phyloP scores from a whole-genome alignment of 2,888 invertebrate genomes.

The Scaptodrosophila latifasciaeformis region DNA sequence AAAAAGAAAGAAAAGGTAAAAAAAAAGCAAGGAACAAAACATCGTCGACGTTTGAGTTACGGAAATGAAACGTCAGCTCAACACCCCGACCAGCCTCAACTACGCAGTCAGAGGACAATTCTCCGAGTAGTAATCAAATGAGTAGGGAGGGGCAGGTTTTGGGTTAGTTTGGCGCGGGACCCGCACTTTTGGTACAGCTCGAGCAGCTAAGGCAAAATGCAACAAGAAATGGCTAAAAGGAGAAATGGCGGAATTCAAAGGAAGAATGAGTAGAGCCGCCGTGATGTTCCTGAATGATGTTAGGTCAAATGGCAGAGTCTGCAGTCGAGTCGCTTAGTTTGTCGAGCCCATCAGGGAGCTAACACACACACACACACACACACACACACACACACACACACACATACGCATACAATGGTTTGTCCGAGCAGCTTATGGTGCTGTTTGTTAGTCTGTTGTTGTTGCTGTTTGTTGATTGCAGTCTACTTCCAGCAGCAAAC shows the following conservation, averaged over 20 bases:
- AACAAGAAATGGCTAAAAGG: no score
- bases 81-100: constrained; percentile 11
- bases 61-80: constrained; percentile 65
- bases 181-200: no score
- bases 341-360: background rate
- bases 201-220: no score
- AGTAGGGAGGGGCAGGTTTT: no score
- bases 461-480: constrained; percentile 19
- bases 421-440: constrained; percentile 25
- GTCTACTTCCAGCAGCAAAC: constrained; percentile 27
- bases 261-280: background rate
- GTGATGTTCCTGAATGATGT: constrained; percentile 51
- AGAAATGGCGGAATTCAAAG: no score
- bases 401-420: constrained; percentile 23
- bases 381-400: background rate
- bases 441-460: background rate
- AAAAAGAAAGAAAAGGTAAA: constrained; percentile 11
- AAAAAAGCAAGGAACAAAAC: constrained; percentile 2
- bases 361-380: no score
- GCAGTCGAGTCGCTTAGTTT: no score
- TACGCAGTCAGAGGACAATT: no score
- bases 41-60: constrained; percentile 59
- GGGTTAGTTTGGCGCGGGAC: no score
- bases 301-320: constrained; percentile 52
- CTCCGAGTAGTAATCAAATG: no score